Base-by-base conservation (phyloP, 2,797 vertebrate genomes). In the Anas flavirostris region DNA sequence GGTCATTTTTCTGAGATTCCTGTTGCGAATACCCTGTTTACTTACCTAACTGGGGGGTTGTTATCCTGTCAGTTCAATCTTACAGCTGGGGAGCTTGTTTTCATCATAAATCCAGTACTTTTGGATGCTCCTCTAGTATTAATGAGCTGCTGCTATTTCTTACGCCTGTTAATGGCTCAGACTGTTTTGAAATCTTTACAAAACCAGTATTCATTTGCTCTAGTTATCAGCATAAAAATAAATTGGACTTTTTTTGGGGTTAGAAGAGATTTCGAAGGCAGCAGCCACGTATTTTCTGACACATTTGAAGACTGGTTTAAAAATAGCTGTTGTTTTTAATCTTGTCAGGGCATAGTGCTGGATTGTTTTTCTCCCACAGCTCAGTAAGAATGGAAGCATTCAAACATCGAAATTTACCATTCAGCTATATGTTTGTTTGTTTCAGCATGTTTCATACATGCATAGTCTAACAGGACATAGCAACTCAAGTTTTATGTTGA, bases 381-480 rank as follows among this genome's bases (percentile, higher is more conserved):
- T 80, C 25, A 1, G 44, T 48, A 52, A 83, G 43, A 93, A 64
- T 6, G 59, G 60, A 79, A 82, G 67, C 46, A 52, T 92, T 91
- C 37, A 73, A 7, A 77, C 3, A 4, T 46, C 62, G n/a, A 52
- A 9, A 43, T 80, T 16, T 25, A 44, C 53, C 26, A n/a, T 1
- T 62, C 12, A 69, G 15, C 63, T 82, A 0, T 16, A 11, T 41
- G 29, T 68, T 37, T 83, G 41, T 85, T 26, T 58, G 35, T 44
- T 75, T 86, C 41, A 33, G 15, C 39, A 8, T 64, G 7, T 84
- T 84, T 74, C 8, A 1, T 48, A 3, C 28, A 16, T 31, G 10
- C 0, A 0, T 44, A 26, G 17, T 12, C 19, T 58, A 85, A 23
- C 21, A 41, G 62, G 52, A 39, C 16, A 7, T 26, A 17, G 0